Evolutionary conservation across 2,113 vertebrate genomes (phyloP), one percentile per base, ranked within the genome.

Genomic region (Chauna torquata): DNA sequence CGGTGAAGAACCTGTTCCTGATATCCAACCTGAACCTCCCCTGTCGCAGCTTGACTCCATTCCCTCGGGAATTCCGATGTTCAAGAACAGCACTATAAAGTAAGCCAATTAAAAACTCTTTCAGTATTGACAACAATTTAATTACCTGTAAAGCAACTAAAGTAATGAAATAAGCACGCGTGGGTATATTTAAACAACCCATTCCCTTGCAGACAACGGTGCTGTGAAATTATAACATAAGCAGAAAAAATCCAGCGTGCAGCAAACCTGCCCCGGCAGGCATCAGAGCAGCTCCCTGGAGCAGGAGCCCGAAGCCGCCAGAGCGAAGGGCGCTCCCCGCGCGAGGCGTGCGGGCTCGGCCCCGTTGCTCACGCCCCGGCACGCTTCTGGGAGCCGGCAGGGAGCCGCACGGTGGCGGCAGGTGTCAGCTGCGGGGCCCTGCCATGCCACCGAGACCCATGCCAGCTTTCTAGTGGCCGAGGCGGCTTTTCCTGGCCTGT

Each of bases 311-410:
- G 54, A 10, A 23, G n/a, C 52, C 44, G 55, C 17, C 14, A 5
- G 4, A 28, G 55, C 12, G 3, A 6, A 23, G 30, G 38, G 28
- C 7, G 13, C 6, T 71, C n/a, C 66, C 8, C 14, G 0, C 0
- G 36, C 47, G 5, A n/a, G 59, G 58, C 23, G 4, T 13, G 8
- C n/a, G 16, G 5, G 42, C 3, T 2, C 2, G 8, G 8, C 3
- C 36, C 17, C 8, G 38, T 16, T 23, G 34, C 5, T 55, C 12
- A 2, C 5, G 68, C 44, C 44, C 17, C 4, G 8, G 32, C 50
- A 7, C 36, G 27, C 14, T 23, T 12, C 61, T 12, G 54, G 61
- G 28, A 69, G 62, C 77, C 12, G 42, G 42, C 42, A 12, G 12
- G 42, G 42, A 42, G 42, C 42, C 9, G 12, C 42, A 42, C 42